Evolutionary conservation across 2,797 vertebrate species (phyloP).

Genomic region (Phalanger gymnotis): DNA sequence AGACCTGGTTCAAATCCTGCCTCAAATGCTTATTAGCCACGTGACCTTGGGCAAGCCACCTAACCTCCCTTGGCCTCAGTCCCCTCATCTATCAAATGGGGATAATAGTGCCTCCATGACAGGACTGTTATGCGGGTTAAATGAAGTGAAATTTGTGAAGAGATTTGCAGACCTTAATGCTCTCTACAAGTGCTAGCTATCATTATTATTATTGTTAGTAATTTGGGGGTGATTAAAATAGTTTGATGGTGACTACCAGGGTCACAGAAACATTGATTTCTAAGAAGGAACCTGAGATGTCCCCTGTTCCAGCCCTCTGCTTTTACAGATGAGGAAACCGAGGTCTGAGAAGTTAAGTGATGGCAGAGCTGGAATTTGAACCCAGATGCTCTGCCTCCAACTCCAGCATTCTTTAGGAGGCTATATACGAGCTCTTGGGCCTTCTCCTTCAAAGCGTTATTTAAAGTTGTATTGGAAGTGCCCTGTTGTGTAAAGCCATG

Average conservation of each 20-base stretch:
- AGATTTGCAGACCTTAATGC: neutral
- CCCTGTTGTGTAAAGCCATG: slow-evolving; percentile 54
- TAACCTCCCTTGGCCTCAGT: neutral
- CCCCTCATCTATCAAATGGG: neutral
- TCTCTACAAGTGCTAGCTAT: neutral
- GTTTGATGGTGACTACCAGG: neutral
- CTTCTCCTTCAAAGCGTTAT: neutral
- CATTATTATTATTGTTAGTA: too few relatives aligned
- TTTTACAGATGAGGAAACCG: neutral
- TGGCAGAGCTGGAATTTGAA: neutral
- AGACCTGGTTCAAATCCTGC: neutral
- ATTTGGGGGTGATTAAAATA: too few relatives aligned
- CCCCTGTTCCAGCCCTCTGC: neutral
- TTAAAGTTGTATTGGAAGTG: neutral
- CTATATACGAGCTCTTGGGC: accelerated
- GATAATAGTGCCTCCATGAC: neutral
- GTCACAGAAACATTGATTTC: neutral
- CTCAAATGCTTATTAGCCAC: neutral
- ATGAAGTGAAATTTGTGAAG: neutral
- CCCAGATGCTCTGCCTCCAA: neutral
- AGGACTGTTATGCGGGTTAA: neutral
- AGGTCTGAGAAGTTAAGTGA: neutral
- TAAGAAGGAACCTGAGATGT: neutral
- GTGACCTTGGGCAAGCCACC: neutral
- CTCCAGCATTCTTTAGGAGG: neutral